Evolutionary conservation across 2,888 invertebrate genomes (phyloP).

Genomic region (Aromia moschata): DNA sequence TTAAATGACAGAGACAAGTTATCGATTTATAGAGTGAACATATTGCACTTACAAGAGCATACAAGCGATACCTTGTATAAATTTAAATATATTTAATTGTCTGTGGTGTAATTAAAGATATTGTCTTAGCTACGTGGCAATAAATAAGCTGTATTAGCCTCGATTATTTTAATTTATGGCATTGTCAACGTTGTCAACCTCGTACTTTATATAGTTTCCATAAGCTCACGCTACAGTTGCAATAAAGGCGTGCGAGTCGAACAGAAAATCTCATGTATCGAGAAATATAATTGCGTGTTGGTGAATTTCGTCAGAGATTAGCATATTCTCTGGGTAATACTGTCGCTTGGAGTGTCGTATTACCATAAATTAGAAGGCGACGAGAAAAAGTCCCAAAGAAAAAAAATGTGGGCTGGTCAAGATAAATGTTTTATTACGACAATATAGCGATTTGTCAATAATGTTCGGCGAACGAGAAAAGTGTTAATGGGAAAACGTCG

Average conservation of each 20-base stretch:
- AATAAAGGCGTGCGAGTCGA: too few species aligned
- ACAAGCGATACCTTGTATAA: not conserved
- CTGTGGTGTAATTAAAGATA: not conserved
- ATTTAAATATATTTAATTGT: not conserved
- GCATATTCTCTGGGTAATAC: conserved; percentile 5
- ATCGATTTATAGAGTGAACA: not conserved
- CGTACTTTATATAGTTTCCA: not conserved
- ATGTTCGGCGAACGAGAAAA: too few species aligned
- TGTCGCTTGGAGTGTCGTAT: not conserved
- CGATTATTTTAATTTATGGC: not conserved
- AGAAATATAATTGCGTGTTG: not conserved
- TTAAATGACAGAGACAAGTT: not conserved
- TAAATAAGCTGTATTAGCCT: not conserved
- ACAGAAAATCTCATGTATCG: not conserved
- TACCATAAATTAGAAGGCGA: not conserved
- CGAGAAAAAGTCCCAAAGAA: not conserved
- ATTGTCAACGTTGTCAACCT: not conserved
- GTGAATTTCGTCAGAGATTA: conserved; percentile 9
- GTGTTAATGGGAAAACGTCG: too few species aligned
- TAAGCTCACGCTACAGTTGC: not conserved
- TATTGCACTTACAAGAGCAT: not conserved
- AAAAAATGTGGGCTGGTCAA: not conserved
- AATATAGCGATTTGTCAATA: too few species aligned
- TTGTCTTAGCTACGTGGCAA: not conserved
- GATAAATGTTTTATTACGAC: not conserved